Evolutionary conservation across 1,140 invertebrate genomes (phyloP).

Genomic region (Lordiphosa mommai): DNA sequence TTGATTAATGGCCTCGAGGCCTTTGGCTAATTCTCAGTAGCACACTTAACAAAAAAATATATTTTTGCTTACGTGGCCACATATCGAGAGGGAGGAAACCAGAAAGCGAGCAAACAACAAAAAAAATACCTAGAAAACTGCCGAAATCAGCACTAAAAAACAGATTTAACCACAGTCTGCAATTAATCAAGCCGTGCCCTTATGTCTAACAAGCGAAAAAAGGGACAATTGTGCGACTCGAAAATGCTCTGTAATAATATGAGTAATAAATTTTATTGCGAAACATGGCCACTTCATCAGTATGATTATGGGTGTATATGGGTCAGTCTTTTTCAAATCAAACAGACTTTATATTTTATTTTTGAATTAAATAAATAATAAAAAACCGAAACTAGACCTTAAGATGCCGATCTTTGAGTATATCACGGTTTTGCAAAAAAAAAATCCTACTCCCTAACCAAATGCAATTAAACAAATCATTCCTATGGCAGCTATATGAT

Average conservation of each 20-base stretch:
- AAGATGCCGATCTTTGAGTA: too few species aligned
- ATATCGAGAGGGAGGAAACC: slow-evolving; percentile 7
- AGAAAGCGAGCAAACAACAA: neutral
- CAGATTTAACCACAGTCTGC: slow-evolving; percentile 56
- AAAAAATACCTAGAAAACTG: slow-evolving; percentile 17
- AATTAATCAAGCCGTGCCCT: slow-evolving; percentile 65
- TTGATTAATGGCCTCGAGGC: slow-evolving; percentile 42
- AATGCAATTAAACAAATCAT: too few species aligned
- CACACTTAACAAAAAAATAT: slow-evolving; percentile 17
- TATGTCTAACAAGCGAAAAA: slow-evolving; percentile 24
- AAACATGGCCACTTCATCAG: too few species aligned
- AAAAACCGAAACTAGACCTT: too few species aligned
- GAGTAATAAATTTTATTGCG: too few species aligned
- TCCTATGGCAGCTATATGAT: too few species aligned
- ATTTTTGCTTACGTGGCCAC: slow-evolving; percentile 50
- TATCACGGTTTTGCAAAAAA: too few species aligned
- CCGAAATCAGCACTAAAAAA: slow-evolving; percentile 55
- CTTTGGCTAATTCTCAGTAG: slow-evolving; percentile 39
- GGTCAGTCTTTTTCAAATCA: too few species aligned
- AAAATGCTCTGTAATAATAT: slow-evolving; percentile 11
- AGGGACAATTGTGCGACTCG: slow-evolving; percentile 13
- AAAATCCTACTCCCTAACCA: too few species aligned
- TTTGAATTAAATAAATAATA: too few species aligned
- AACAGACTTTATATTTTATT: too few species aligned
- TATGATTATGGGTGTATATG: too few species aligned